A percentile compares a stretch with the other conserved stretches of the same genome.
Conservation (phyloP, 2,797 vertebrate genomes). For the Trachurus trachurus region DNA sequence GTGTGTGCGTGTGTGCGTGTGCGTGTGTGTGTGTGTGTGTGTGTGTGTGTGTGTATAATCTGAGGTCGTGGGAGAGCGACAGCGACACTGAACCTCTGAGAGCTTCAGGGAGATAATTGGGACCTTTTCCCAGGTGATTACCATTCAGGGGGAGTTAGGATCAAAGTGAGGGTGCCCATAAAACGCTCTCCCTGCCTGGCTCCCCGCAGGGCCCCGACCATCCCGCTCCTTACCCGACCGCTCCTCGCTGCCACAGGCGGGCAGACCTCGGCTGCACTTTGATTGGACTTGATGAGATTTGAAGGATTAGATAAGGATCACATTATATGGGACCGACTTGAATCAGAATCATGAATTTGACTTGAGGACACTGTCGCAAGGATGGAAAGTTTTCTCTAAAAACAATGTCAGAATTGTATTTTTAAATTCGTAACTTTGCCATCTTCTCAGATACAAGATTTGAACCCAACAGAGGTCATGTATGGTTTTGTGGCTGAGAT, state of each 20-base stretch:
- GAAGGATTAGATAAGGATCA: conserved; percentile 42
- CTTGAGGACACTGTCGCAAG: neutral
- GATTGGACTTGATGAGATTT: conserved; percentile 53
- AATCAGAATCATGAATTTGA: conserved; percentile 37
- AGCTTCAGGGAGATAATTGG: conserved; percentile 78
- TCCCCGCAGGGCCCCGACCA: conserved; percentile 15
- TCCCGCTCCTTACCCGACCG: conserved; percentile 47
- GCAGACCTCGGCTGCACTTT: conserved; percentile 30
- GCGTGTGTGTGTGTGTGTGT: conserved; percentile 44
- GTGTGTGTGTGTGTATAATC: conserved; percentile 55
- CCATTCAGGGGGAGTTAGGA: conserved; percentile 76
- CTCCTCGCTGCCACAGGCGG: conserved; percentile 42
- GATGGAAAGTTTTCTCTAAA: neutral
- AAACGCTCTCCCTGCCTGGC: conserved; percentile 33
- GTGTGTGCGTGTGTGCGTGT: no score
- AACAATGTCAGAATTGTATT: neutral
- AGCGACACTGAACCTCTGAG: conserved; percentile 57
- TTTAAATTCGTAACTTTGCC: neutral
- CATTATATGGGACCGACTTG: conserved; percentile 17
- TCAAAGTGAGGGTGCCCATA: conserved; percentile 72
- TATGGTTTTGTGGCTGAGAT: neutral
- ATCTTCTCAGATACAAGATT: neutral
- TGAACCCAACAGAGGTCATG: neutral
- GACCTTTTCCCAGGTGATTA: conserved; percentile 81
- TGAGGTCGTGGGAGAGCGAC: conserved; percentile 41